Base-by-base conservation (phyloP, 2,888 invertebrate species). In the Holacanthella duospinosa region DNA sequence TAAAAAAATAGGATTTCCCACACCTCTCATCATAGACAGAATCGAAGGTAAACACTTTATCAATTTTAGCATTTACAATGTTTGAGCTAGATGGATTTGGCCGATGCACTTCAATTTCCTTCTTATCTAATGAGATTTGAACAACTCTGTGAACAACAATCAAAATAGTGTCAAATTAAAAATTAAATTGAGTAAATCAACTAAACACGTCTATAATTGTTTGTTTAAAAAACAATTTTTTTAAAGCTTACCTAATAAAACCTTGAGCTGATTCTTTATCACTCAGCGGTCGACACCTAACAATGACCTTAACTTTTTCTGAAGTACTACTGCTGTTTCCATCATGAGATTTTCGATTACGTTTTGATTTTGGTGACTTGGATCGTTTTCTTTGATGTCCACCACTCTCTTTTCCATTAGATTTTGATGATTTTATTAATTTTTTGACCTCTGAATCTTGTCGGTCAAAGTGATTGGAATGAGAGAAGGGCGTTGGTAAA, bases 261-360 rank as follows among this genome's bases (percentile, higher is more conserved):
- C 88, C 88, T 74, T 86, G 84, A 43, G 81, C 79, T 43, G 82
- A 83, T 80, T 99, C 99, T 74, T 87, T 88, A 71, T 87, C 85
- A 74, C 89, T 92, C 80, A 99, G 85, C 44, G 99, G 99, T 62
- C 99, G 86, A 80, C 96, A 95, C 77, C 99, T 82, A 62, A 99
- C 96, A 71, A 97, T 89, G 69, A 99, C 97, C 80, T 94, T 93
- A 65, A 97, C 94, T 75, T 89, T 87, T 79, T 96, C 93, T 1
- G 69, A 69, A 29, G 36, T 36, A 16, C 9, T 16, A 6, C 36
- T 16, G 54, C 4, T n/a, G 6, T 6, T n/a, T 9, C 9, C n/a
- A n/a, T 6, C 54, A n/a, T 6, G 25, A 25, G 3, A 9, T 3
- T 58, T 29, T 36, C 25, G 26, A 25, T 43, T 12, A n/a, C 29